phyloP scores from a whole-genome alignment of 2,888 invertebrate species.

The Caenorhabditis parvicauda region DNA sequence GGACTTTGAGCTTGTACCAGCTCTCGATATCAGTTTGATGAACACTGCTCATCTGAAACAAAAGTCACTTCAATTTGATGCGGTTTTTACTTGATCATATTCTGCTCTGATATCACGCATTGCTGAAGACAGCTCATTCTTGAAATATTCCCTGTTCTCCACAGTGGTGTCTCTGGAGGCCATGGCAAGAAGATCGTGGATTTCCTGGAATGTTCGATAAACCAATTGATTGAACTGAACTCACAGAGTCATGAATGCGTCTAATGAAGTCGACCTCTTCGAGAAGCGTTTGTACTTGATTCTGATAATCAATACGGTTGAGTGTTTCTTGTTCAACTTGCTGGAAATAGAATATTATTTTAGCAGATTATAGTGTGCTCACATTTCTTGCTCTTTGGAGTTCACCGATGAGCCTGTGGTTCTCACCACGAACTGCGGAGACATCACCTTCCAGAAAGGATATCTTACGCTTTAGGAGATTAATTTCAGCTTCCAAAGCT shows the following conservation, averaged over 20 bases:
- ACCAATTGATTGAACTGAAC: conserved; percentile 40
- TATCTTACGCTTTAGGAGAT: conserved; percentile 58
- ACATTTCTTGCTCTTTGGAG: conserved; percentile 30
- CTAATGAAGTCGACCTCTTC: conserved; percentile 67
- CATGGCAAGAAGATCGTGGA: conserved; percentile 32
- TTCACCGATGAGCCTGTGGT: conserved; percentile 49
- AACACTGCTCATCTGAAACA: conserved; percentile 62
- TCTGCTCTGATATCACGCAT: conserved; percentile 67
- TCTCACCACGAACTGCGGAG: conserved; percentile 63
- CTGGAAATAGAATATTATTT: conserved; percentile 41
- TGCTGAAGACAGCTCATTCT: conserved; percentile 67
- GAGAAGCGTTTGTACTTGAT: conserved; percentile 66
- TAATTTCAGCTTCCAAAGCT: conserved; percentile 50
- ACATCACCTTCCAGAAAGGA: conserved; percentile 58
- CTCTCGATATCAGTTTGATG: conserved; percentile 66
- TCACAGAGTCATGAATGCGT: conserved; percentile 64
- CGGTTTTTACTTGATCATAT: conserved; percentile 63
- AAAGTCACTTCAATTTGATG: not conserved
- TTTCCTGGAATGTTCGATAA: conserved; percentile 9
- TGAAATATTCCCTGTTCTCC: conserved; percentile 69
- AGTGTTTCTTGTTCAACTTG: conserved; percentile 67
- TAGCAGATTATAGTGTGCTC: not conserved
- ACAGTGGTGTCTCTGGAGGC: conserved; percentile 66
- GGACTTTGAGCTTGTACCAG: conserved; percentile 68
- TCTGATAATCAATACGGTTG: conserved; percentile 66